These are phyloP conservation scores for Ovis canadensis DNA, from an alignment of 2,113 vertebrate genomes.

Conservation along the genomic window DNA sequence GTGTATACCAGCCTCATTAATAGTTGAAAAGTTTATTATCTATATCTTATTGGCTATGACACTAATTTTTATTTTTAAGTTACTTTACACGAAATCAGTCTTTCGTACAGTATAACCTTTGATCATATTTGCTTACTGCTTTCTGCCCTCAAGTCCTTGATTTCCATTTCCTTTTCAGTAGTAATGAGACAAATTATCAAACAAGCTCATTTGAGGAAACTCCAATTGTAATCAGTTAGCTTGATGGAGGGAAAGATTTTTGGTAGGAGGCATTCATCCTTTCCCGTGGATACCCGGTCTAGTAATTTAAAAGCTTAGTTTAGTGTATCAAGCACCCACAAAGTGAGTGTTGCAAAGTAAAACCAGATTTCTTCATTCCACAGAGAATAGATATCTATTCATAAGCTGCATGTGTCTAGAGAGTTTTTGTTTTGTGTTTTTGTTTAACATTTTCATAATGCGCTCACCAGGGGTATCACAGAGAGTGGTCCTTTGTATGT, in stretches of 20 bases:
- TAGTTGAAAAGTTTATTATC: conserved; percentile 41
- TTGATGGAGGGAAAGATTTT: conserved; percentile 54
- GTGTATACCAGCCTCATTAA: background rate
- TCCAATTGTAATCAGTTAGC: conserved; percentile 67
- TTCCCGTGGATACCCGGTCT: conserved; percentile 9
- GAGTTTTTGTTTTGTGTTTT: conserved; percentile 19
- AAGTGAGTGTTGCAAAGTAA: conserved; percentile 48
- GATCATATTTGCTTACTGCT: conserved; percentile 62
- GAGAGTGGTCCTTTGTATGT: background rate
- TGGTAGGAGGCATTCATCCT: conserved; percentile 25
- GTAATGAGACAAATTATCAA: conserved; percentile 72
- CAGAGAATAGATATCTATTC: conserved; percentile 30
- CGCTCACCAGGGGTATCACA: background rate
- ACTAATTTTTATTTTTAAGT: background rate
- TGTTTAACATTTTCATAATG: conserved; percentile 29
- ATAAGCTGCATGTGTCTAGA: background rate
- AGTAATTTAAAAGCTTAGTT: conserved; percentile 52
- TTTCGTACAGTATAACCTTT: conserved; percentile 51
- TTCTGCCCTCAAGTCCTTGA: conserved; percentile 56
- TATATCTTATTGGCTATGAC: background rate
- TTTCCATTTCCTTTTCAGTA: conserved; percentile 68
- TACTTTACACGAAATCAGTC: conserved; percentile 34
- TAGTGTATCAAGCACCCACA: conserved; percentile 41
- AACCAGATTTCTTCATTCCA: conserved; percentile 56
- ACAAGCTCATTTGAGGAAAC: conserved; percentile 68